Percentiles rank a stretch among this genome's conserved stretches.
Evolutionary conservation across 2,113 vertebrate species (phyloP).

Genomic region (Chunga burmeisteri): DNA sequence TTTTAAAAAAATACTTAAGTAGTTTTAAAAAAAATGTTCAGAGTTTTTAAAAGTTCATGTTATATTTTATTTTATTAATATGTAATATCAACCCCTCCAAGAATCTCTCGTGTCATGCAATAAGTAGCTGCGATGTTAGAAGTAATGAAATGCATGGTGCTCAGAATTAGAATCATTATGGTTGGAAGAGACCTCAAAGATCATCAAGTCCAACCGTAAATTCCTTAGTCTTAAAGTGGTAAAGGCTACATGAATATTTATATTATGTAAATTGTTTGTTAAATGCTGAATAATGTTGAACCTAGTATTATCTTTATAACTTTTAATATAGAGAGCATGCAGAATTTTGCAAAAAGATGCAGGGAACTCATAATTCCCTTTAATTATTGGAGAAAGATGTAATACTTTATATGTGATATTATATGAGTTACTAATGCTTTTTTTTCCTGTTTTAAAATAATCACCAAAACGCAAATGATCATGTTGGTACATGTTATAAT

Average conservation of each 20-base stretch:
- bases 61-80: conserved; percentile 8
- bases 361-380: neutral
- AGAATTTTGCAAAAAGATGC: neutral
- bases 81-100: neutral
- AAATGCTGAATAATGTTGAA: conserved; percentile 6
- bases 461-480: neutral
- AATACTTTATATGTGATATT: neutral
- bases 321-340: neutral
- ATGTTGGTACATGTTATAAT: neutral
- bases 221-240: neutral
- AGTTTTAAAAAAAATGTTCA: neutral
- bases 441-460: neutral
- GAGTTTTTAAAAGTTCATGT: neutral
- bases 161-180: neutral
- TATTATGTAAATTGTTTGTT: conserved; percentile 19
- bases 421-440: neutral
- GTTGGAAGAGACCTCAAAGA: too few species aligned
- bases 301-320: neutral
- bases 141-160: neutral
- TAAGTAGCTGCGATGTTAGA: neutral
- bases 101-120: neutral
- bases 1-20: neutral
- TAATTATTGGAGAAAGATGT: neutral
- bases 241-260: conserved; percentile 19
- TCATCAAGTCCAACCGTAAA: too few species aligned